A percentile compares a stretch with the other conserved stretches of the same genome.
Evolutionary conservation across 2,888 invertebrate species (phyloP).

Genomic region (Mantis religiosa): DNA sequence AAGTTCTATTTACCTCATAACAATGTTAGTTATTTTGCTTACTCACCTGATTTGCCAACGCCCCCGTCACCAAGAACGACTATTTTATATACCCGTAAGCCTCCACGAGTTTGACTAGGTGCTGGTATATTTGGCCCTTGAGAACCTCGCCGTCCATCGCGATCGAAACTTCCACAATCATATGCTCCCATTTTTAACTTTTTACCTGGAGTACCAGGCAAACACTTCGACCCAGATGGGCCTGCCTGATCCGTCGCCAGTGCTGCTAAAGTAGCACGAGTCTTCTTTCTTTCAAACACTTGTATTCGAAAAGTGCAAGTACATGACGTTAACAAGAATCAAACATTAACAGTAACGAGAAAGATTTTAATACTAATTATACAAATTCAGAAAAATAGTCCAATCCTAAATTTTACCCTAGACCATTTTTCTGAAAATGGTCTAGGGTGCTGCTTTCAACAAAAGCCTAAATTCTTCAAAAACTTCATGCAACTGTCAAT

Average conservation of each 20-base stretch:
- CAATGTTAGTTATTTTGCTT: constrained; percentile 33
- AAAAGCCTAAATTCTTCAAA: neutral
- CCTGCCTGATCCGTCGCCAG: constrained; percentile 29
- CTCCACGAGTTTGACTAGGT: constrained; percentile 48
- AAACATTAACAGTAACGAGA: neutral
- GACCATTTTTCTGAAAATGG: constrained; percentile 20
- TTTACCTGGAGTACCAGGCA: constrained; percentile 20
- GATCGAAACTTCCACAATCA: constrained; percentile 13
- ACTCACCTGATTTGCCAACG: constrained; percentile 81
- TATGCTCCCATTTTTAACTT: constrained; percentile 25
- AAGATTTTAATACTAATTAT: neutral
- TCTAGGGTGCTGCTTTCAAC: constrained; percentile 5
- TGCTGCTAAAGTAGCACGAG: neutral
- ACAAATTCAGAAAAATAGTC: no score
- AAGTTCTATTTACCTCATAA: neutral
- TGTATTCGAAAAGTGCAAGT: neutral
- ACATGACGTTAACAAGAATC: neutral
- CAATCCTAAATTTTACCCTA: constrained; percentile 8
- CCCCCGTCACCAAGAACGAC: constrained; percentile 90
- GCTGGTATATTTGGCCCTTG: constrained; percentile 19
- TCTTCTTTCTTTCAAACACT: neutral
- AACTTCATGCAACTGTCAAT: neutral
- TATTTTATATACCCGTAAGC: constrained; percentile 80
- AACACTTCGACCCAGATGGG: constrained; percentile 27
- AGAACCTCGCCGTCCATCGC: constrained; percentile 21